Base-by-base conservation (phyloP, 2,113 vertebrate genomes). In the Piprites chloris region DNA sequence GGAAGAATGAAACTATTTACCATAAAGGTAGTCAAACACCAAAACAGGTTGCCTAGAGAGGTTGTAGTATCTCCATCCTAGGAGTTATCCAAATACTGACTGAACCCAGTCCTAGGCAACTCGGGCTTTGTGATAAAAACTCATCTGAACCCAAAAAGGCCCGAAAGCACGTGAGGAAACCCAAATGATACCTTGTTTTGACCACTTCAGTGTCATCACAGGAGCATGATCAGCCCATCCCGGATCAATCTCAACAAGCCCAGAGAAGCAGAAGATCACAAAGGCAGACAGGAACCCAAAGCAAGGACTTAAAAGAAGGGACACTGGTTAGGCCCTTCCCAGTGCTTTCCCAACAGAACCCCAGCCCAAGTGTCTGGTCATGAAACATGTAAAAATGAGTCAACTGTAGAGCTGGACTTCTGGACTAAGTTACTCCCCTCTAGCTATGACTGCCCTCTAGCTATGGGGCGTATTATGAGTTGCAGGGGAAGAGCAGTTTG, bases 321-420 rank as follows among this genome's bases (percentile, higher is more conserved):
- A 52, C 1, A 7, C 5, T 39, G 5, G 12, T 16, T n/a, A 9
- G 5, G 13, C 37, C 22, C 13, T 44, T 58, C 23, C 3, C 13
- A 17, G 12, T 20, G 22, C 27, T 84, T 77, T 77, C 42, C 56
- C 55, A 77, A 37, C 10, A 59, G 37, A 71, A 56, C 23, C 22
- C 56, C 37, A 72, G 73, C 33, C 9, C 33, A 37, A 55, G 18
- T 33, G 19, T 49, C 14, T 18, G 16, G 26, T 4, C 49, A 44
- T 12, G 7, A 90, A 85, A 73, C 12, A 11, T 11, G 30, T 33
- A 65, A 67, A 66, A 24, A 41, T 39, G 9, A 53, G 8, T 27
- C 17, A 73, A 41, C 12, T 16, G 12, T 59, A 61, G 24, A 32
- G 50, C 37, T 75, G 28, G 39, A 82, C 7, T 47, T 68, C 30